A percentile compares a stretch with the other conserved stretches of the same genome.
These are phyloP conservation scores for Callimorpha dominula DNA, from an alignment of 2,888 invertebrate species.

Conservation along the genomic window DNA sequence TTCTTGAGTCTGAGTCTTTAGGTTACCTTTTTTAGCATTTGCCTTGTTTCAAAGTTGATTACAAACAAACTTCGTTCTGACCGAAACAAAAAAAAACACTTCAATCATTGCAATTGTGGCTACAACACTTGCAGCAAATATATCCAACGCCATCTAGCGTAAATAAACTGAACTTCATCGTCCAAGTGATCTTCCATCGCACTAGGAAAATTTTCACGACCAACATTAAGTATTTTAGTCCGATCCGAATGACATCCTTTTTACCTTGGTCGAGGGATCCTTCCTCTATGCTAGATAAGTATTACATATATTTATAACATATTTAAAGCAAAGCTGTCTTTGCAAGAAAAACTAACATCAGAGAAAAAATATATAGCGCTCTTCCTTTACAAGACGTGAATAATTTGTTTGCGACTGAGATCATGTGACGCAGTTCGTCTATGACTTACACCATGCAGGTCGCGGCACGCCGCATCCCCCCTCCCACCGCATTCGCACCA, in stretches of 20 bases:
- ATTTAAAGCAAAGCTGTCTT: background rate
- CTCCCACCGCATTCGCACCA: conserved; percentile 62
- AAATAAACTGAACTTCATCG: background rate
- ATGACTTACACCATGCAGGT: conserved; percentile 33
- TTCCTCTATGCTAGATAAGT: background rate
- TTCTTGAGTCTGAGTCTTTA: background rate
- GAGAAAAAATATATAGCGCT: background rate
- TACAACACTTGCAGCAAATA: background rate
- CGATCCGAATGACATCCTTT: background rate
- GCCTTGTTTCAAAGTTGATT: background rate
- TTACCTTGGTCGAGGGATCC: background rate
- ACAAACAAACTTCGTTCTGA: background rate
- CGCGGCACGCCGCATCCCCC: conserved; percentile 31
- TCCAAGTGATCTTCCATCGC: background rate
- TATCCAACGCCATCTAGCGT: background rate
- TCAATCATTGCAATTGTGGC: background rate
- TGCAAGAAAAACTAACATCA: background rate
- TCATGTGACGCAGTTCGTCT: conserved; percentile 15
- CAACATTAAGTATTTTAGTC: no score
- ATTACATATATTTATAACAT: background rate
- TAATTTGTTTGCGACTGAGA: background rate
- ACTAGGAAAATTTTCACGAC: background rate
- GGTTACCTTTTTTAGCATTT: background rate
- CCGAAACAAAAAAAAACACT: background rate
- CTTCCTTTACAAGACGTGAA: conserved; percentile 3